Evolutionary conservation across 2,797 vertebrate genomes (phyloP), one percentile per base, ranked within the genome.

Genomic region (Eurystomus glaucurus): DNA sequence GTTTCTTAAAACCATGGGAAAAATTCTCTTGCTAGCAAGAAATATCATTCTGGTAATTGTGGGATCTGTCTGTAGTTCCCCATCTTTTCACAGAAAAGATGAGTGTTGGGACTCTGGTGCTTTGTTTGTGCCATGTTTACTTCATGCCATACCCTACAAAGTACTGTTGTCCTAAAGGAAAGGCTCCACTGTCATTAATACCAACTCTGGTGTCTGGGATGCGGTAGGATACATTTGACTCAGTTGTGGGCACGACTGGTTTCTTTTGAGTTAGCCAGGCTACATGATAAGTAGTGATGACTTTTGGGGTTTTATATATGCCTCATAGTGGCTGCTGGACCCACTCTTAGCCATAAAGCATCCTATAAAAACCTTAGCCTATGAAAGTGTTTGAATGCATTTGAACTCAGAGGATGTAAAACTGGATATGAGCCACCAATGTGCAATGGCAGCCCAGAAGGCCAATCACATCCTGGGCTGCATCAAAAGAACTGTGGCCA

Each of bases 251-350:
- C 45, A 74, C 0, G 15, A 31, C 17, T 55, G 19, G 4, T 74
- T 90, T 80, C 68, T 86, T 77, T 80, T 54, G 37, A 46, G 31
- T 45, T 45, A 21, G 35, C 17, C 25, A 52, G 39, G 51, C 37
- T 58, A 18, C 0, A 0, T 16, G 46, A 31, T 2, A 18, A 35
- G n/a, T 35, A 11, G 4, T 37, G 45, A 11, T 75, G 48, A 39
- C 65, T 61, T 55, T 6, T 39, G 54, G 39, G 39, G 15, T 75
- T 91, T 78, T 85, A 3, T 19, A 14, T 65, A 23, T 82, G 14
- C 26, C 69, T 83, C 33, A 15, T 28, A 16, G 52, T 37, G 41
- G 28, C 46, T 85, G 37, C 60, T 48, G 60, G 22, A 85, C 31
- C 14, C 55, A 45, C 18, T 41, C 25, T 62, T 11, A 41, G 18